phyloP scores from a whole-genome alignment of 1,140 invertebrate genomes.

The Mya arenaria region DNA sequence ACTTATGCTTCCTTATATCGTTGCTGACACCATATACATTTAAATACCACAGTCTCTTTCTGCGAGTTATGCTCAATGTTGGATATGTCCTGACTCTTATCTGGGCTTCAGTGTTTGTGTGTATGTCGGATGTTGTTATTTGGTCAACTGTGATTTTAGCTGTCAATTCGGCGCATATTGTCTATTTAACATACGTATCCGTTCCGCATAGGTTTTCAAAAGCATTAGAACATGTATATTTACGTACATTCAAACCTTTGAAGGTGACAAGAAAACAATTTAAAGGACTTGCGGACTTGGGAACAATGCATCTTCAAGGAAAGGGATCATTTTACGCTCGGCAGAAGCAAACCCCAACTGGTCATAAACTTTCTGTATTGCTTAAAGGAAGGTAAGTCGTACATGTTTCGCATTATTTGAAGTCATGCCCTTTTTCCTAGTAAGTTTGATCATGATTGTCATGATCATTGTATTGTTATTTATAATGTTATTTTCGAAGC shows the following conservation, averaged over 20 bases:
- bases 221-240: slow-evolving; percentile 89
- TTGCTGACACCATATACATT: slow-evolving; percentile 91
- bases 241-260: slow-evolving; percentile 92
- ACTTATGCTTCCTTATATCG: slow-evolving; percentile 91
- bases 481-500: too few relatives aligned
- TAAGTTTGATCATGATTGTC: too few relatives aligned
- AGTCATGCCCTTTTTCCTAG: too few relatives aligned
- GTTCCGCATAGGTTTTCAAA: slow-evolving; percentile 83
- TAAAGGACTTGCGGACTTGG: slow-evolving; percentile 89
- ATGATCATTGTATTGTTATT: too few relatives aligned
- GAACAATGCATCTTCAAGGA: slow-evolving; percentile 86
- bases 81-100: slow-evolving; percentile 89
- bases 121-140: slow-evolving; percentile 89
- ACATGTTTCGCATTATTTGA: too few relatives aligned
- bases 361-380: slow-evolving; percentile 90
- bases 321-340: slow-evolving; percentile 88
- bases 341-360: slow-evolving; percentile 89
- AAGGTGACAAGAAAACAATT: slow-evolving; percentile 91
- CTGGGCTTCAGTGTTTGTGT: slow-evolving; percentile 91
- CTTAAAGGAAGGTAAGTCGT: slow-evolving; percentile 92
- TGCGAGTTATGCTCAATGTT: slow-evolving; percentile 86
- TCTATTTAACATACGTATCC: slow-evolving; percentile 85
- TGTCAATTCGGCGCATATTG: slow-evolving; percentile 88
- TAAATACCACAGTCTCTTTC: slow-evolving; percentile 88
- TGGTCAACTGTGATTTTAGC: slow-evolving; percentile 89